Evolutionary conservation across 2,888 invertebrate genomes (phyloP), one percentile per base, ranked within the genome.

Genomic region (Chaetoderma sp.): DNA sequence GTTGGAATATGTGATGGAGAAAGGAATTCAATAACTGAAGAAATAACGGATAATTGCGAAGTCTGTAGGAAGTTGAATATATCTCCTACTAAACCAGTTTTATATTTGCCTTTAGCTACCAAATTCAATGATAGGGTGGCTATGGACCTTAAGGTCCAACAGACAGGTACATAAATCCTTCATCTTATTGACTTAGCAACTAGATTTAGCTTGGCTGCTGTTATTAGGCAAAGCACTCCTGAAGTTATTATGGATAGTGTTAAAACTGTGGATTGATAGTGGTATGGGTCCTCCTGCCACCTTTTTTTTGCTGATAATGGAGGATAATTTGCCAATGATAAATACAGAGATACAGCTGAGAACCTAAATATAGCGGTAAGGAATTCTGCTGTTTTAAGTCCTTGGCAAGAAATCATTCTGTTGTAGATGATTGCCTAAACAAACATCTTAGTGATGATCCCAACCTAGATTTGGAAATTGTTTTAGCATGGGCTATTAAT

Each of bases 101-200:
- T 60, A 4, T 52, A 23, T n/a, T 32, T 60, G 13, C 60, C 50
- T 8, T 18, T 54, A 21, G 60, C 60, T 6, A 52, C 50, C 52
- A 50, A 60, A 18, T 60, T 60, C 21, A 60, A 60, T 52, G 60
- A 60, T n/a, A 36, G 23, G 13, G 59, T 59, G 18, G 59, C 59
- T 16, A 42, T 59, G 27, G 59, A 59, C 28, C 59, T 59, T 2
- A 33, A 59, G 36, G 27, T 28, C 18, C 30, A 23, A 23, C 25
- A 49, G 16, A 23, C 25, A 30, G 36, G 42, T 1, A n/a, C 32
- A 55, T 59, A 42, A n/a, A n/a, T n/a, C n/a, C n/a, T n/a, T n/a
- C n/a, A n/a, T n/a, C n/a, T n/a, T n/a, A n/a, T n/a, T n/a, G n/a
- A n/a, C n/a, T n/a, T n/a, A n/a, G n/a, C n/a, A n/a, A n/a, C n/a